These are phyloP conservation scores for Periplaneta americana DNA, from an alignment of 1,140 invertebrate species.

Conservation along the genomic window DNA sequence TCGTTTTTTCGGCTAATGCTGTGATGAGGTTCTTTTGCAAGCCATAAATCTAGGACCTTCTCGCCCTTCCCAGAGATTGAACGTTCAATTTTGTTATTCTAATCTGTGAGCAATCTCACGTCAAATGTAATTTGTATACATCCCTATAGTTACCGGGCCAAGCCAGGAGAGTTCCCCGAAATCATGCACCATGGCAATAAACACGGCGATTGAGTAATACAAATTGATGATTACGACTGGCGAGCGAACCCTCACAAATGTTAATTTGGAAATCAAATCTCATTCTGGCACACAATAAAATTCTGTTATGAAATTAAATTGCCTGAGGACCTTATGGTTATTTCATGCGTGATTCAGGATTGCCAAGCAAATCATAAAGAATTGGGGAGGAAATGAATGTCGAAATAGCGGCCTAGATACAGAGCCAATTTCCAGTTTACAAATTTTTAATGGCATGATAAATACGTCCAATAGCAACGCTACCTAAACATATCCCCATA, in stretches of 20 bases:
- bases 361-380: no score
- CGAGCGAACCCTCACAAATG: background rate
- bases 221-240: background rate
- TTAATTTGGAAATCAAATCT: background rate
- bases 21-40: no score
- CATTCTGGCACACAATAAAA: background rate
- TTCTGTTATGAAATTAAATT: background rate
- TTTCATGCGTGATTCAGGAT: background rate
- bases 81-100: no score
- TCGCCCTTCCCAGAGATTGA: no score
- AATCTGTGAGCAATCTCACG: no score
- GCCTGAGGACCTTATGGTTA: background rate
- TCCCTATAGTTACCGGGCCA: no score
- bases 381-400: background rate
- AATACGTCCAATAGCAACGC: no score
- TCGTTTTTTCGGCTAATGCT: no score
- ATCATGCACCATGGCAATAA: background rate
- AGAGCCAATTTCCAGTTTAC: background rate
- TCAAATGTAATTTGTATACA: no score
- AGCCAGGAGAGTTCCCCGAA: background rate
- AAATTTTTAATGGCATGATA: background rate
- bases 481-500: no score
- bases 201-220: background rate
- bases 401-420: background rate
- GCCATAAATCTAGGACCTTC: no score